These are phyloP conservation scores for Avahi laniger DNA, from an alignment of 2,797 vertebrate genomes.

Conservation along the genomic window DNA sequence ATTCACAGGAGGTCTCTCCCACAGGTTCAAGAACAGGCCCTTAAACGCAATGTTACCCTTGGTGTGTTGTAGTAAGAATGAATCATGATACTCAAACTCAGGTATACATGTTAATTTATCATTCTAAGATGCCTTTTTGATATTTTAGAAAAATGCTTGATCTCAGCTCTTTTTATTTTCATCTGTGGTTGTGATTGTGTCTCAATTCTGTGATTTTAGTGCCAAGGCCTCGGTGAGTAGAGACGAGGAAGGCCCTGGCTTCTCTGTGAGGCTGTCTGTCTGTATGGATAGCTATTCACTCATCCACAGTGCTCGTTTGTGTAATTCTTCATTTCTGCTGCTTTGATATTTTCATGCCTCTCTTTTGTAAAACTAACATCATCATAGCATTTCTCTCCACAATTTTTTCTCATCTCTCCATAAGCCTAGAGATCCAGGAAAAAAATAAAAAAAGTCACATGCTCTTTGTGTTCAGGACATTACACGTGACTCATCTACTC, in stretches of 20 bases:
- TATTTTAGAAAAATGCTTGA: neutral
- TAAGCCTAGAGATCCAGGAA: neutral
- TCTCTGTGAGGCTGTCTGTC: neutral
- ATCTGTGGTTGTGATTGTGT: neutral
- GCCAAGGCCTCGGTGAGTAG: neutral
- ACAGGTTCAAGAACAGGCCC: too few species aligned
- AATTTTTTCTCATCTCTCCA: neutral
- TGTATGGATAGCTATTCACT: neutral
- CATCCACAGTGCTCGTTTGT: neutral
- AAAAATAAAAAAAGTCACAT: neutral
- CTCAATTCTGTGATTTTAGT: neutral
- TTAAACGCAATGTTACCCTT: too few species aligned
- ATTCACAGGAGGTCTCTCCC: too few species aligned
- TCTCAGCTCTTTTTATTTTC: neutral
- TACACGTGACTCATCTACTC: neutral
- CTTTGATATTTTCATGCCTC: neutral
- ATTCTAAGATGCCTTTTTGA: neutral
- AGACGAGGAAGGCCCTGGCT: fast-evolving
- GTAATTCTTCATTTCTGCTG: neutral
- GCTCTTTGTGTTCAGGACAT: neutral
- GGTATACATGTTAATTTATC: neutral
- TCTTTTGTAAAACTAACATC: neutral
- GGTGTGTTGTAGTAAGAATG: neutral
- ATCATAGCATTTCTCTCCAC: neutral
- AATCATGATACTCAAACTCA: neutral